A percentile compares a stretch with the other conserved stretches of the same genome.
These are phyloP conservation scores for Balanococcus diminutus DNA, from an alignment of 2,888 invertebrate genomes.

Conservation along the genomic window DNA sequence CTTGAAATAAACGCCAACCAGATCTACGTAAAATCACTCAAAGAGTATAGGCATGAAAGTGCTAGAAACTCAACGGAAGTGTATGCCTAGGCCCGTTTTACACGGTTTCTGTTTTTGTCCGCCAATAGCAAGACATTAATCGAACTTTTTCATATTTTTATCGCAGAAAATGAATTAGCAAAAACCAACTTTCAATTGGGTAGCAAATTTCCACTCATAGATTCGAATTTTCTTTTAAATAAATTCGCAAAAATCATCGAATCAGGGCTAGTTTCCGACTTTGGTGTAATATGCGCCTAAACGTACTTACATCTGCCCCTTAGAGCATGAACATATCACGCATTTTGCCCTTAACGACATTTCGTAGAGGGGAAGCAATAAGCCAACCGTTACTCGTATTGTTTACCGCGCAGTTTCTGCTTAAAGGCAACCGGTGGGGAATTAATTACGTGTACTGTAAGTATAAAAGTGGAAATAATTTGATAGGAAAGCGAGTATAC, in stretches of 20 bases:
- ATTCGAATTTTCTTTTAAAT: background rate
- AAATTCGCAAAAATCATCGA: background rate
- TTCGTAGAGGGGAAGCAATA: conserved; percentile 23
- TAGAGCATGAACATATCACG: background rate
- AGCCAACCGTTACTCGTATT: conserved; percentile 35
- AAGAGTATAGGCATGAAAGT: background rate
- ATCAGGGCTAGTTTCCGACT: background rate
- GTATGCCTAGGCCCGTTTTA: background rate
- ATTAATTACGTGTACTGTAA: conserved; percentile 6
- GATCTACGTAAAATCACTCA: background rate
- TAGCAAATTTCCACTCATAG: too few species aligned
- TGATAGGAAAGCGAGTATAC: background rate
- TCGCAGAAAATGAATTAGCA: too few species aligned
- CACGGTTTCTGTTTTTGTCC: background rate
- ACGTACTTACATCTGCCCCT: conserved; percentile 8
- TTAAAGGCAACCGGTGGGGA: conserved; percentile 36
- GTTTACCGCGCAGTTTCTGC: conserved; percentile 18
- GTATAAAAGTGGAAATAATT: background rate
- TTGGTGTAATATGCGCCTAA: background rate
- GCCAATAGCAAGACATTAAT: too few species aligned
- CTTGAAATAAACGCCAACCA: background rate
- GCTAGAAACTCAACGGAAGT: background rate
- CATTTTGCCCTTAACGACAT: conserved; percentile 11
- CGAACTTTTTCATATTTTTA: too few species aligned
- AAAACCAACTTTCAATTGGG: too few species aligned